A percentile compares a stretch with the other conserved stretches of the same genome.
Conservation (phyloP, 92 coral and sea anemone species). For the Montipora capitata region DNA sequence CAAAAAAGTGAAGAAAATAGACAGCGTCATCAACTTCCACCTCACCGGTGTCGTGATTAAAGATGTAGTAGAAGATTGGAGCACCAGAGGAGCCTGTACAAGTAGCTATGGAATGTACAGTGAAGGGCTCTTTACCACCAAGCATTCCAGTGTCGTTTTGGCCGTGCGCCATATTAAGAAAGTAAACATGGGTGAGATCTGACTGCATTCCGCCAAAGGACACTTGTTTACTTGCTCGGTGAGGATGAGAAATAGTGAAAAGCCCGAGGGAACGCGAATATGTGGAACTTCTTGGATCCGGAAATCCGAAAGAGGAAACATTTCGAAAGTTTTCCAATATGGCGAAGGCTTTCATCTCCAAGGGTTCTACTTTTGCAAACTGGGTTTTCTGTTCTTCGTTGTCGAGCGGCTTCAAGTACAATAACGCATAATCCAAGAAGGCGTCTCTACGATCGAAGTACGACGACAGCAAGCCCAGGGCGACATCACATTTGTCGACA, state of each 20-base stretch:
- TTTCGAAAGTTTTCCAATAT: slow-evolving; percentile 50
- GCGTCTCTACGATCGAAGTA: slow-evolving; percentile 39
- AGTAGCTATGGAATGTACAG: slow-evolving; percentile 53
- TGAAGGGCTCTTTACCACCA: slow-evolving; percentile 53
- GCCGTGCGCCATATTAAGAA: slow-evolving; percentile 50
- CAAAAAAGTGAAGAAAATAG: slow-evolving; percentile 60
- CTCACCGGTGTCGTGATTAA: slow-evolving; percentile 53
- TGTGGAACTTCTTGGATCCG: slow-evolving; percentile 44
- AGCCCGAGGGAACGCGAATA: slow-evolving; percentile 53
- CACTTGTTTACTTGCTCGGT: slow-evolving; percentile 36
- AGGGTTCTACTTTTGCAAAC: slow-evolving; percentile 25
- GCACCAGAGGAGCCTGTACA: slow-evolving; percentile 63
- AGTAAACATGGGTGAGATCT: slow-evolving; percentile 43
- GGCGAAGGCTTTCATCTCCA: slow-evolving; percentile 34
- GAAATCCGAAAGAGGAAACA: slow-evolving; percentile 40
- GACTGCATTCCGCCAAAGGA: slow-evolving; percentile 54
- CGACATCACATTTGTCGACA: not conserved
- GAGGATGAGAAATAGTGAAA: slow-evolving; percentile 52
- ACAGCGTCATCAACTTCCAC: slow-evolving; percentile 33
- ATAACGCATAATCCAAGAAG: slow-evolving; percentile 47
- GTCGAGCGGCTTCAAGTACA: slow-evolving; percentile 46
- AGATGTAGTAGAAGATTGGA: slow-evolving; percentile 42
- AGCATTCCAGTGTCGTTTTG: slow-evolving; percentile 68
- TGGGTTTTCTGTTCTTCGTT: slow-evolving; percentile 23
- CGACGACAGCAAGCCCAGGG: slow-evolving; percentile 9